Evolutionary conservation across 2,888 invertebrate genomes (phyloP), one percentile per base, ranked within the genome.

Genomic region (Endotricha flammealis): DNA sequence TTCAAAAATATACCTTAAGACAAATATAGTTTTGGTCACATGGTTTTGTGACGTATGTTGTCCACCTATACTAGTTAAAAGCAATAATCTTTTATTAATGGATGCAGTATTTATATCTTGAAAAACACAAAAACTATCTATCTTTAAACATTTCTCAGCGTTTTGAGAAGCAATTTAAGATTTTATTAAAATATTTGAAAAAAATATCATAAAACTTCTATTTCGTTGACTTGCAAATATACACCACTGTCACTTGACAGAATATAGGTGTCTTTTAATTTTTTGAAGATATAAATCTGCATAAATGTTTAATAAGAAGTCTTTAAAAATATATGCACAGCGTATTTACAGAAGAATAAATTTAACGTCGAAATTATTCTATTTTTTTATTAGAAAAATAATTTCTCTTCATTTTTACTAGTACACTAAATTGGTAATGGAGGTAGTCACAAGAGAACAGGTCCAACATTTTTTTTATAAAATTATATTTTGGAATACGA

Each of bases 1-100:
- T 81, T 75, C 81, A 75, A 76, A 76, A 73, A 71, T 74, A 72
- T 64, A 64, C 36, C 61, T 64, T 64, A 68, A 47, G 14, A 39
- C 50, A 56, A 63, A 37, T 42, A 38, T 23, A 20, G 33, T 46
- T 56, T 46, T 42, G 42, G 60, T 62, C 62, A 57, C 49, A 37
- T 50, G 42, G 5, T 22, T 46, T 43, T 53, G 53, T 44, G 45
- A 55, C 49, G 32, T 47, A 48, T 53, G 47, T 50, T 30, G 35
- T 12, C 6, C 27, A 12, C 12, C 1, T n/a, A 25, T 3, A 22
- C 2, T 22, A 10, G 11, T 25, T 23, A 23, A 25, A 23, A 24
- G 32, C 32, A 13, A 4, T 22, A n/a, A n/a, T n/a, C n/a, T n/a
- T n/a, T n/a, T n/a, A n/a, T n/a, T n/a, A n/a, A n/a, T n/a, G n/a